Evolutionary conservation across 1,140 invertebrate species (phyloP).

Genomic region (Venturia canescens): DNA sequence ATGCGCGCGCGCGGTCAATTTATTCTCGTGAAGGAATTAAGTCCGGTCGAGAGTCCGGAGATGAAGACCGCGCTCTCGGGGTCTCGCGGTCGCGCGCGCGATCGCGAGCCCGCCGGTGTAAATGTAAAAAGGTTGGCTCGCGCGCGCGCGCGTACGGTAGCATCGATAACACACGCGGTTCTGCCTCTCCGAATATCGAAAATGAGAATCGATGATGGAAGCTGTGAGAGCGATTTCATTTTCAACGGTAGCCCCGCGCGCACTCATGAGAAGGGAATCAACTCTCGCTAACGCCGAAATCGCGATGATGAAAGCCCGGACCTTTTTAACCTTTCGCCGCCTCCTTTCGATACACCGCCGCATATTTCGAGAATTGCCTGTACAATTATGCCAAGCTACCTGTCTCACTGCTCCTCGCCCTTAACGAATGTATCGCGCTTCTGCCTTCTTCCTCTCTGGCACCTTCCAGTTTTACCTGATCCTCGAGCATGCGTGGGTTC

Average conservation of each 20-base stretch:
- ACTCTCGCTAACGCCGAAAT: slow-evolving; percentile 18
- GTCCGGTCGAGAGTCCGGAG: slow-evolving; percentile 5
- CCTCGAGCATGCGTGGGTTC: too few species aligned
- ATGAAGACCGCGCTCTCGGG: slow-evolving; percentile 9
- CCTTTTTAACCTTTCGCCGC: slow-evolving; percentile 43
- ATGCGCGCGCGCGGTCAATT: slow-evolving; percentile 47
- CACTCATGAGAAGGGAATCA: not conserved
- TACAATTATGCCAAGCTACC: too few species aligned
- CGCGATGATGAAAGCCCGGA: slow-evolving; percentile 44
- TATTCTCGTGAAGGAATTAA: slow-evolving; percentile 44
- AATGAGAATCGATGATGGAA: not conserved
- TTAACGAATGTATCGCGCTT: slow-evolving; percentile 45
- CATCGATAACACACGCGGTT: not conserved
- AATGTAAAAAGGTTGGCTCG: slow-evolving; percentile 39
- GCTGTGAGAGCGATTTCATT: slow-evolving; percentile 31
- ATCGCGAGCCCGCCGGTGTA: not conserved
- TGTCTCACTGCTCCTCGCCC: not conserved
- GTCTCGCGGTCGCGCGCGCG: not conserved
- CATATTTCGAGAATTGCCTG: too few species aligned
- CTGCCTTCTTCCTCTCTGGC: slow-evolving; percentile 13
- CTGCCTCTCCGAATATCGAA: not conserved
- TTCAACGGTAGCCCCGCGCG: slow-evolving; percentile 39
- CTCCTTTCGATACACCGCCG: not conserved
- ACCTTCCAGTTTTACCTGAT: slow-evolving; percentile 34
- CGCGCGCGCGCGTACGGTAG: slow-evolving; percentile 35